These are phyloP conservation scores for Apocrypta bakeri DNA, from an alignment of 1,140 invertebrate species.

Conservation along the genomic window DNA sequence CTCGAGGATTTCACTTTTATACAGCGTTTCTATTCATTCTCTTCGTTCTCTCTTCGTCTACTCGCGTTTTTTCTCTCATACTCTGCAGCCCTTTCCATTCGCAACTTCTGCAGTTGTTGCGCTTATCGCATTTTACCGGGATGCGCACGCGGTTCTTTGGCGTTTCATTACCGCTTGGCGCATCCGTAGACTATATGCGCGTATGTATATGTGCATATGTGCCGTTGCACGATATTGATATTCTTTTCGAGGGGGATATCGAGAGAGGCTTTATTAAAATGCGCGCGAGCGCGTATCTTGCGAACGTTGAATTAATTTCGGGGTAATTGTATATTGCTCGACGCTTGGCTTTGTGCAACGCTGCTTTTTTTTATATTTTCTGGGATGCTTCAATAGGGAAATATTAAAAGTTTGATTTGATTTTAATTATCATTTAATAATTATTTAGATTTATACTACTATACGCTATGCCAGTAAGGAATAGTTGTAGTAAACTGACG, in stretches of 20 bases:
- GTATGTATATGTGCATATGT: not conserved
- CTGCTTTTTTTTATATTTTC: not conserved
- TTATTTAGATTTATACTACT: not conserved
- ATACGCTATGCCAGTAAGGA: no score
- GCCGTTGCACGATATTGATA: conserved; percentile 1
- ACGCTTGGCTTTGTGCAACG: not conserved
- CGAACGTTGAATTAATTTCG: conserved; percentile 7
- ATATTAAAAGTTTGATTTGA: not conserved
- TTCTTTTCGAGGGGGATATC: not conserved
- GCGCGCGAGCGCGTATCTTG: not conserved
- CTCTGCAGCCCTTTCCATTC: not conserved
- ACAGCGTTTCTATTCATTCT: not conserved
- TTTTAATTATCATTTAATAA: not conserved
- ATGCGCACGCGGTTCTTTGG: not conserved
- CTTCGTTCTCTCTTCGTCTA: not conserved
- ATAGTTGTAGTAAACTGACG: no score
- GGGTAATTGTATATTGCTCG: not conserved
- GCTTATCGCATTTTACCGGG: not conserved
- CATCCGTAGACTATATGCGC: not conserved
- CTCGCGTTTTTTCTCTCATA: not conserved
- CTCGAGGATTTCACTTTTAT: not conserved
- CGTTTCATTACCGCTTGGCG: conserved; percentile 2
- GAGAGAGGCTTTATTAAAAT: conserved; percentile 10
- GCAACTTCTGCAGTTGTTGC: not conserved
- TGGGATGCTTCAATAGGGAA: not conserved